Percentiles rank a stretch among this genome's conserved stretches.
These are phyloP conservation scores for Autographa gamma DNA, from an alignment of 2,888 invertebrate species.

Conservation along the genomic window DNA sequence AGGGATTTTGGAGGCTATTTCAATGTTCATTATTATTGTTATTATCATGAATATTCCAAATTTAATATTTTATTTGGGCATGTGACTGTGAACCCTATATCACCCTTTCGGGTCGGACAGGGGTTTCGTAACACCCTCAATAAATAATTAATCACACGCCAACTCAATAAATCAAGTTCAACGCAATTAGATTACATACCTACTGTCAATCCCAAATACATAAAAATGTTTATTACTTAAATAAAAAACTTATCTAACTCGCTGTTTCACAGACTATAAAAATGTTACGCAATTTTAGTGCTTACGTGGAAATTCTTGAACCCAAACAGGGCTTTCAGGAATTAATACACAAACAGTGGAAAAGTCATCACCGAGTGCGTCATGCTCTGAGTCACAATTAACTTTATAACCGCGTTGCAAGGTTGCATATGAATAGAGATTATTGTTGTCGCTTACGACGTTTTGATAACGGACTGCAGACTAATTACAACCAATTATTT, in stretches of 20 bases:
- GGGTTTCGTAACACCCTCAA: no score
- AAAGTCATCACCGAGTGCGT: constrained; percentile 21
- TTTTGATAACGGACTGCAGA: constrained; percentile 24
- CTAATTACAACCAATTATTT: constrained; percentile 55
- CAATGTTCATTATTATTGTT: no score
- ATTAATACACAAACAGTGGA: constrained; percentile 46
- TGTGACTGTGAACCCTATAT: no score
- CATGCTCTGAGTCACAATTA: constrained; percentile 13
- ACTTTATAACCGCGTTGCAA: constrained; percentile 9
- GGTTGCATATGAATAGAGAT: constrained; percentile 8
- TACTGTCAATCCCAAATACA: no score
- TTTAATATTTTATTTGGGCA: no score
- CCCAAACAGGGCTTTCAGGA: constrained; percentile 44
- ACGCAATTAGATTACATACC: neutral
- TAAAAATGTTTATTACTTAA: no score
- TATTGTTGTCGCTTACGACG: constrained; percentile 8
- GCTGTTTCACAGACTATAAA: neutral
- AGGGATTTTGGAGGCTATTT: no score
- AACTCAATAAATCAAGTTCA: no score
- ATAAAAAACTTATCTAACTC: no score
- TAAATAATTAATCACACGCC: no score
- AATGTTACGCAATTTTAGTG: constrained; percentile 43
- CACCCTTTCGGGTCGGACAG: no score
- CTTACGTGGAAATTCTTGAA: constrained; percentile 43
- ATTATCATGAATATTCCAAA: no score